Evolutionary conservation across 2,113 vertebrate genomes (phyloP), one percentile per base, ranked within the genome.

Genomic region (Silurus glanis): DNA sequence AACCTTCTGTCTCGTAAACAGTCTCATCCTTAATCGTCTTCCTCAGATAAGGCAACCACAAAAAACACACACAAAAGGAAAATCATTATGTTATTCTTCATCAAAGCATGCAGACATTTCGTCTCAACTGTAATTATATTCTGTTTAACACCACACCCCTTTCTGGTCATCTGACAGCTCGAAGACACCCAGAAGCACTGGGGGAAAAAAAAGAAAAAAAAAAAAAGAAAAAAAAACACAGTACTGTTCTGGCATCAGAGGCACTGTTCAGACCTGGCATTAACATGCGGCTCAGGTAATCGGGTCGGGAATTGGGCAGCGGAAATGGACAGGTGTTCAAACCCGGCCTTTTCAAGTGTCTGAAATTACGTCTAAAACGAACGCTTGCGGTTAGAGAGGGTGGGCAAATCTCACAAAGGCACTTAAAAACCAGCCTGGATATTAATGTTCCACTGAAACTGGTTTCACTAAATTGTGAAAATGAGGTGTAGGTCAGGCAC

Each of bases 91-190:
- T 8, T 80, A 80, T 45, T 61, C 78, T 45, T 61, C 28, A 25
- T 6, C 56, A 28, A 80, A 45, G 56, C 56, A 80, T 13, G 56
- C 56, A 61, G 78, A 28, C 78, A 80, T 80, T 80, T 80, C 61
- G 56, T 80, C 76, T 37, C 53, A 55, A 23, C 72, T 28, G 55
- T 37, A 55, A 19, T 80, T 59, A 45, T 16, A 12, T 79, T 56
- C 21, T 61, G 56, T 61, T 80, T 80, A 80, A 56, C 7, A 21
- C 78, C 56, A 7, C 56, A 1, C 55, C 78, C 28, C 25, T 17
- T 79, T 9, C 37, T 9, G 76, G 6, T 79, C 25, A 2, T 19
- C 76, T 10, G 55, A 19, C 76, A 58, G 28, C 78, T 37, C 21
- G 55, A 8, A 80, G 12, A 80, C 28, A 80, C 25, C 55, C 14